These are phyloP conservation scores for Oxyteleia sp. DNA, from an alignment of 2,888 invertebrate species.

Conservation along the genomic window DNA sequence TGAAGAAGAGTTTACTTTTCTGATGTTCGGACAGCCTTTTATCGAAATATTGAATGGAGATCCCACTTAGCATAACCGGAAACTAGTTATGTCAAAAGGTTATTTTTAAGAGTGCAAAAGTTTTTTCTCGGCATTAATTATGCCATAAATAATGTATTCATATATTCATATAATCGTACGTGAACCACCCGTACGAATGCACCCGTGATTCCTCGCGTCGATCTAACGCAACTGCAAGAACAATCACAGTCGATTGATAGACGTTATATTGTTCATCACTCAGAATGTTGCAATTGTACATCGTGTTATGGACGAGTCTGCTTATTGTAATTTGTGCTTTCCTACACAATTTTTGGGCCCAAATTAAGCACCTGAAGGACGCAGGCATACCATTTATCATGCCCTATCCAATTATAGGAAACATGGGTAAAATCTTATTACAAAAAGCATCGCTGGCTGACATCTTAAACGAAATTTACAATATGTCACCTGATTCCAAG, in stretches of 20 bases:
- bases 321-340: constrained; percentile 23
- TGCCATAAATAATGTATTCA: constrained; percentile 17
- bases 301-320: constrained; percentile 17
- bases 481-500: constrained; percentile 74
- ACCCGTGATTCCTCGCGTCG: no score
- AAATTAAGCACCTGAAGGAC: constrained; percentile 52
- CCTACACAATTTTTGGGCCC: constrained; percentile 43
- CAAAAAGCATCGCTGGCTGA: no score
- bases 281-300: constrained; percentile 42
- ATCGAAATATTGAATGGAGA: no score
- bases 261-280: constrained; percentile 33
- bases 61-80: no score
- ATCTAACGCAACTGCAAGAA: no score
- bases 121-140: constrained; percentile 57
- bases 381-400: no score
- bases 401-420: no score
- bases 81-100: no score
- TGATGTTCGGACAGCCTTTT: no score
- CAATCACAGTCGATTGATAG: constrained; percentile 58
- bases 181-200: not conserved
- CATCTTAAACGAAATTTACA: constrained; percentile 71
- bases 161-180: constrained; percentile 14
- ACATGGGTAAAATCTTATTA: no score
- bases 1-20: no score
- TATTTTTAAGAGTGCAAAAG: no score